A percentile compares a stretch with the other conserved stretches of the same genome.
phyloP scores from a whole-genome alignment of 2,113 vertebrate species.

The Zosterops pallidus region DNA sequence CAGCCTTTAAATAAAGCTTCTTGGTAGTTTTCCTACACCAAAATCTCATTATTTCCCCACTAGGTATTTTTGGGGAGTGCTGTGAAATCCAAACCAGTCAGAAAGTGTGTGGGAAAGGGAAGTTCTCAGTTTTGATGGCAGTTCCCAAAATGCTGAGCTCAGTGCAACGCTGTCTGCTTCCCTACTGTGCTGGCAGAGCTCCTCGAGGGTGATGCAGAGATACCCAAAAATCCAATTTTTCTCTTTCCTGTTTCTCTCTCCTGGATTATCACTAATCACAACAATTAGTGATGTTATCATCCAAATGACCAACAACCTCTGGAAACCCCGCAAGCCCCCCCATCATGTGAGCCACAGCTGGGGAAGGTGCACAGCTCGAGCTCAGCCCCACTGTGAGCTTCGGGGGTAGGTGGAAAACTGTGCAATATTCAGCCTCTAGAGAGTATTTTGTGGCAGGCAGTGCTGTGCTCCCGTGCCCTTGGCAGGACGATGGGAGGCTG shows the following conservation, averaged over 20 bases:
- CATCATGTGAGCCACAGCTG: rapidly evolving
- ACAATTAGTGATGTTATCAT: neutral
- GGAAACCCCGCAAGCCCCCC: neutral
- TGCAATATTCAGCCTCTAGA: neutral
- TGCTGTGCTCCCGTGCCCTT: neutral
- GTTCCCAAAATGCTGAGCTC: neutral
- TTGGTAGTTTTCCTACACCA: neutral
- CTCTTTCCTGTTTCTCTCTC: neutral
- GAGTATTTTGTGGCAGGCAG: neutral
- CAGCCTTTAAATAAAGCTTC: neutral
- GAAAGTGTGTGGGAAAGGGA: neutral
- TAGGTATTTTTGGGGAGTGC: neutral
- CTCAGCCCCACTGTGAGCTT: neutral
- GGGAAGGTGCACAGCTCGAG: neutral
- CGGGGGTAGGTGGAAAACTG: neutral
- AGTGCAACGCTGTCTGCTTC: rapidly evolving
- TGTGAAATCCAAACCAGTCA: neutral
- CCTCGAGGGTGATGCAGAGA: rapidly evolving
- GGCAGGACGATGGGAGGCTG: neutral
- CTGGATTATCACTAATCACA: neutral
- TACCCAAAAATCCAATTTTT: neutral
- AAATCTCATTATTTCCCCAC: neutral
- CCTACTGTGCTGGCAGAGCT: neutral
- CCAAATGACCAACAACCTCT: neutral
- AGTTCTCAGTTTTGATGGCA: neutral